These are phyloP conservation scores for Mirounga angustirostris DNA, from an alignment of 2,113 vertebrate species.

Conservation along the genomic window DNA sequence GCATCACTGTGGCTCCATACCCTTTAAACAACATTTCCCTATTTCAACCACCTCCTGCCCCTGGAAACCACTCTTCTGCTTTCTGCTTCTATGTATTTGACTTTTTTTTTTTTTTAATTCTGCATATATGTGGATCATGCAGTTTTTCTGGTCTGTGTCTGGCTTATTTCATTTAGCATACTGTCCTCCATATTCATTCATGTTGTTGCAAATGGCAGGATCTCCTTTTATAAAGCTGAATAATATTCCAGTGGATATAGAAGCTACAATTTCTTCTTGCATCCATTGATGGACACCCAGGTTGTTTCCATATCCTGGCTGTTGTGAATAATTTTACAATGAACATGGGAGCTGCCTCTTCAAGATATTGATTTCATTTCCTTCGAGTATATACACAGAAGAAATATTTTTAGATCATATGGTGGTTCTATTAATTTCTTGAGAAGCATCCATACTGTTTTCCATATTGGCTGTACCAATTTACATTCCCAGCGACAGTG, in stretches of 20 bases:
- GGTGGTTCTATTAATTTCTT: background rate
- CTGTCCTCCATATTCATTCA: background rate
- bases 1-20: background rate
- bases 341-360: background rate
- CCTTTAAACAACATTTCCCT: background rate
- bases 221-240: background rate
- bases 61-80: background rate
- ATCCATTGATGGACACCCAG: background rate
- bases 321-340: background rate
- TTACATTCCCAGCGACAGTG: background rate
- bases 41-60: background rate
- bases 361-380: background rate
- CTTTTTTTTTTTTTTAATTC: background rate
- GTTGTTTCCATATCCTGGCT: background rate
- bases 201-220: background rate
- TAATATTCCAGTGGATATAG: background rate
- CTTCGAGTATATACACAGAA: background rate
- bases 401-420: background rate
- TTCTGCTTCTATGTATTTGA: background rate
- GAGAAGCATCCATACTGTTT: background rate
- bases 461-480: background rate
- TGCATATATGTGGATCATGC: background rate
- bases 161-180: background rate
- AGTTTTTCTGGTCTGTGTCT: background rate
- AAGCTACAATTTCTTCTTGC: background rate